phyloP scores from a whole-genome alignment of 2,888 invertebrate species.

The Morpho helenor region DNA sequence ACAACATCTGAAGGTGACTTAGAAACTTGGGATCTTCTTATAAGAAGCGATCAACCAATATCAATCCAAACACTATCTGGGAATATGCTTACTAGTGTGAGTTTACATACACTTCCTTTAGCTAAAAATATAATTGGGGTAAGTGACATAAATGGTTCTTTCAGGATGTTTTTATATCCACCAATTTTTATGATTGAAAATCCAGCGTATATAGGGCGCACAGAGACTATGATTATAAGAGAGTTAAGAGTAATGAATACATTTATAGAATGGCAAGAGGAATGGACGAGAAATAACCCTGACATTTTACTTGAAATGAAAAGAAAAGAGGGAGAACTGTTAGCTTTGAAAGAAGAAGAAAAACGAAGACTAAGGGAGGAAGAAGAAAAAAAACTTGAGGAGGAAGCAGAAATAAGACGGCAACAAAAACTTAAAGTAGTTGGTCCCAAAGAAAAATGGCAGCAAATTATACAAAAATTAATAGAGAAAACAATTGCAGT shows the following conservation, averaged over 20 bases:
- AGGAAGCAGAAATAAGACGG: constrained; percentile 71
- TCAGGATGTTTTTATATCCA: constrained; percentile 82
- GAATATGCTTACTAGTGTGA: constrained; percentile 81
- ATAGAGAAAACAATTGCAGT: constrained; percentile 81
- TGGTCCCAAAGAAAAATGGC: constrained; percentile 78
- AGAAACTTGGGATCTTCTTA: constrained; percentile 89
- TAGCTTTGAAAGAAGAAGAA: constrained; percentile 65
- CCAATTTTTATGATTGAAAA: constrained; percentile 69
- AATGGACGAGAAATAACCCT: constrained; percentile 72
- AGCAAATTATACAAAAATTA: constrained; percentile 81
- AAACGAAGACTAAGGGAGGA: constrained; percentile 55
- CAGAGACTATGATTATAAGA: constrained; percentile 68
- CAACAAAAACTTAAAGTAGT: constrained; percentile 55
- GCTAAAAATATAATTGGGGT: constrained; percentile 82
- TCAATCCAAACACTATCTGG: constrained; percentile 84
- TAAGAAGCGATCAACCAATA: constrained; percentile 83
- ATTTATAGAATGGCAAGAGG: constrained; percentile 80
- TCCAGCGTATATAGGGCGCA: constrained; percentile 54
- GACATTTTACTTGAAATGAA: constrained; percentile 58
- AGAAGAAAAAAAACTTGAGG: constrained; percentile 68
- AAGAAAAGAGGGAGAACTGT: constrained; percentile 58
- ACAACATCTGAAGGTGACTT: constrained; percentile 85
- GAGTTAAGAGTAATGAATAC: constrained; percentile 73
- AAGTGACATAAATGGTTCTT: constrained; percentile 83
- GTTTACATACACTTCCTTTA: constrained; percentile 77